A percentile compares a stretch with the other conserved stretches of the same genome.
Evolutionary conservation across 2,797 vertebrate genomes (phyloP).

Genomic region (Acomys russatus): DNA sequence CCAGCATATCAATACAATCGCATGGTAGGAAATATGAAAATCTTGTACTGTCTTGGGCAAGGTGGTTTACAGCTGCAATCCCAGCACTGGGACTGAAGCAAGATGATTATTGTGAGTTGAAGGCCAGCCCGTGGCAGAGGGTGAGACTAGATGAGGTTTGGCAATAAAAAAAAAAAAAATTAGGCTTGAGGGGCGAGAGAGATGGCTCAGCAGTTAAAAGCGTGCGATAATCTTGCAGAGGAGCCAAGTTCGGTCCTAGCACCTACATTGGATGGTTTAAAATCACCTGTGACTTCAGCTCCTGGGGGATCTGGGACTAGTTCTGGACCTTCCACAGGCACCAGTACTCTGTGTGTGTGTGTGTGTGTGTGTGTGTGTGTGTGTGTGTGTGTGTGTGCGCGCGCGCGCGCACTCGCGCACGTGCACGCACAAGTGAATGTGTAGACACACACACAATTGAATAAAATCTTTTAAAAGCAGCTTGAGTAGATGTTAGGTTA

Average conservation of each 20-base stretch:
- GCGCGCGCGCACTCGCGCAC: too few relatives aligned
- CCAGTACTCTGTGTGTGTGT: background rate
- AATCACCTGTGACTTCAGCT: background rate
- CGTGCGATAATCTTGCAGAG: background rate
- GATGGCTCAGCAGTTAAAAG: background rate
- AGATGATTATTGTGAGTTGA: background rate
- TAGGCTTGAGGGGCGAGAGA: background rate
- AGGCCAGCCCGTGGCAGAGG: background rate
- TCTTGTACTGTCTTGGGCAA: background rate
- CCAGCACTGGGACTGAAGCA: background rate
- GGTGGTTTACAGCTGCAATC: background rate
- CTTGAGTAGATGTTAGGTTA: background rate
- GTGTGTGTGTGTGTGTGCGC: too few relatives aligned
- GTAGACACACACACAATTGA: background rate
- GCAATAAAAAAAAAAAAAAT: background rate
- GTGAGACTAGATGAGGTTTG: background rate
- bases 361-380: background rate
- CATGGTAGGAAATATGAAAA: slow-evolving; percentile 43
- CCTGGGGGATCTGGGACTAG: too few relatives aligned
- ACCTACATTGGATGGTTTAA: background rate
- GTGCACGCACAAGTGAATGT: too few relatives aligned
- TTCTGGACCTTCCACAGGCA: background rate
- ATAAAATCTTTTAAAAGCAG: background rate
- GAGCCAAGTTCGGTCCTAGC: too few relatives aligned
- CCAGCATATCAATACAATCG: background rate